These are phyloP conservation scores for Liolophura sinensis DNA, from an alignment of 1,140 invertebrate genomes.

Conservation along the genomic window DNA sequence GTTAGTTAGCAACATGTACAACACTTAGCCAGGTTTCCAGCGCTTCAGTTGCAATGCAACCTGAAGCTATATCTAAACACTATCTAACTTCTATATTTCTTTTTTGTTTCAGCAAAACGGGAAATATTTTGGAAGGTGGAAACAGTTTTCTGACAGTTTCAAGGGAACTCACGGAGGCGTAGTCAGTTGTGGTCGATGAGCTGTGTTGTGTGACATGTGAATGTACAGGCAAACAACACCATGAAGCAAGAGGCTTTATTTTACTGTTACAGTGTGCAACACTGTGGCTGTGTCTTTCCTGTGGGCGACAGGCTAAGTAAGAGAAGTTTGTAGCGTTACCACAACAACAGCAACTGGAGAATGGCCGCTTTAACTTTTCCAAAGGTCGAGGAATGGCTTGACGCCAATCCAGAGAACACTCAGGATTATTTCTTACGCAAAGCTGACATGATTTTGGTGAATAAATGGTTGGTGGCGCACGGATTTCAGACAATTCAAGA, in stretches of 20 bases:
- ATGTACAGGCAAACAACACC: too few relatives aligned
- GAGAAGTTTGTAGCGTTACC: neutral
- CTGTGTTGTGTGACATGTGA: neutral
- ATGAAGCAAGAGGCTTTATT: neutral
- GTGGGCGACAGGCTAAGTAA: neutral
- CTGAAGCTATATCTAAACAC: too few relatives aligned
- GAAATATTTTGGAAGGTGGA: too few relatives aligned
- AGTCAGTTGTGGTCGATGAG: neutral
- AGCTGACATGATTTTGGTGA: constrained; percentile 60
- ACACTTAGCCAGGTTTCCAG: too few relatives aligned
- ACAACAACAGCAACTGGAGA: neutral
- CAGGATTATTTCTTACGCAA: constrained; percentile 61
- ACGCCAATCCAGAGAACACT: constrained; percentile 57
- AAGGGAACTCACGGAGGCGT: too few relatives aligned
- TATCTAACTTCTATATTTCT: too few relatives aligned
- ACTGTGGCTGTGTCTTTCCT: neutral
- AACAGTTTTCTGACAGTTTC: too few relatives aligned
- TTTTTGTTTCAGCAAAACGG: too few relatives aligned
- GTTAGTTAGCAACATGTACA: too few relatives aligned
- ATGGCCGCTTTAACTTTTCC: constrained; percentile 2
- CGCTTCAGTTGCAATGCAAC: too few relatives aligned
- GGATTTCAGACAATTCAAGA: constrained; percentile 60
- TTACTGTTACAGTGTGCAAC: neutral
- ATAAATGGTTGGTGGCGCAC: constrained; percentile 61
- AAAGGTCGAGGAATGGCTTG: constrained; percentile 62